These are phyloP conservation scores for Zeuzera pyrina DNA, from an alignment of 2,888 invertebrate genomes.

Conservation along the genomic window DNA sequence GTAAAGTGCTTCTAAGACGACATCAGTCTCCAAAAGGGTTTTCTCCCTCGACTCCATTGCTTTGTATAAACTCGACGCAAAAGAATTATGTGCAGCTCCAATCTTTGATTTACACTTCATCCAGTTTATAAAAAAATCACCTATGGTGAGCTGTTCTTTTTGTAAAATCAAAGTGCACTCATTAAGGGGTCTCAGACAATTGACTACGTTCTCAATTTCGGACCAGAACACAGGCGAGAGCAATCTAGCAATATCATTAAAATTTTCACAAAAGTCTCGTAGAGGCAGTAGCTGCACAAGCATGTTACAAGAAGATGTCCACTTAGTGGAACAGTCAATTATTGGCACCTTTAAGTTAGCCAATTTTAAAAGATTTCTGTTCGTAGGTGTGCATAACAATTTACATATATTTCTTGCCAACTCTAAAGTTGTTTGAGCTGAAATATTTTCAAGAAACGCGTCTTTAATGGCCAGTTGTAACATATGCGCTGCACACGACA, in stretches of 20 bases:
- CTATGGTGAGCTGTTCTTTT: background rate
- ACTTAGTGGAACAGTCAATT: background rate
- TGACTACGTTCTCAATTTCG: background rate
- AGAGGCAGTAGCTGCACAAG: background rate
- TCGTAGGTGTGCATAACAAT: background rate
- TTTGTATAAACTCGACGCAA: background rate
- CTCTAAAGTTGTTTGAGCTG: background rate
- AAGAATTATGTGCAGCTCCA: background rate
- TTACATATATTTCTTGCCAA: background rate
- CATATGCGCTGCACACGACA: background rate
- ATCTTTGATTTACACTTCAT: background rate
- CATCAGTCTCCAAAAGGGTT: background rate
- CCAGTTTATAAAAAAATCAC: slow-evolving; percentile 1
- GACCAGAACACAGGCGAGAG: background rate
- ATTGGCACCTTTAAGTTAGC: background rate
- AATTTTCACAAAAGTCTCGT: background rate
- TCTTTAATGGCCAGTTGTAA: background rate
- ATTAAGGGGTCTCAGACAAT: background rate
- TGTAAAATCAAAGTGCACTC: background rate
- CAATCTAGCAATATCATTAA: background rate
- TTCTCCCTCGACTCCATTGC: background rate
- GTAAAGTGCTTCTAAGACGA: background rate
- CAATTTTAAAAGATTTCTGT: background rate
- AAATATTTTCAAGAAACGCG: background rate
- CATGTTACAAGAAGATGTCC: background rate